Evolutionary conservation across 2,797 vertebrate genomes (phyloP), one percentile per base, ranked within the genome.

Genomic region (Sebastes taczanowskii): DNA sequence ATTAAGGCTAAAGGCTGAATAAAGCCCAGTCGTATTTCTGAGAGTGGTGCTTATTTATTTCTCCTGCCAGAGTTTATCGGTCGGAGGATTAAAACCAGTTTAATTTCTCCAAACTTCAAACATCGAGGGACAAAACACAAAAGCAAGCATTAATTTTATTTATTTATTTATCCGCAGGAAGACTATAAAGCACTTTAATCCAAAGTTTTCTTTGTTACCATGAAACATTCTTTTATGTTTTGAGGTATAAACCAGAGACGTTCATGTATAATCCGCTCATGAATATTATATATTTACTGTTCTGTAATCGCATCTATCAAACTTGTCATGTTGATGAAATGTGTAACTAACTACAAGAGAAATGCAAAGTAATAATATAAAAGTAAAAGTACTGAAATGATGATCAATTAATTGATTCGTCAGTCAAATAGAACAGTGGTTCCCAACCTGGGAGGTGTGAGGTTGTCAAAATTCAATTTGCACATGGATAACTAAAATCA

Each of bases 1-100:
- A 91, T 92, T 89, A 91, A 75, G 59, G 69, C 30, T 65, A 73
- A 81, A 78, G 59, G 87, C 77, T 63, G 80, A 83, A 63, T 84
- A 79, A 88, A 86, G 63, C 55, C 11, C 27, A 27, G 52, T 23
- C 27, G 56, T 79, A 59, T 82, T 75, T 82, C 56, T 78, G 38
- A 65, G 53, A 55, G 55, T n/a, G 64, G 23, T 52, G 71, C 69
- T 83, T 60, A 55, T 88, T 89, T 82, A 72, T 81, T 75, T 81
- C 55, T 69, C 34, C 71, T 34, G 55, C 49, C 64, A 52, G 53
- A 69, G 23, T 81, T 74, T 46, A 70, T 30, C 11, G 18, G 70
- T 58, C 18, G 18, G 38, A 70, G 30, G 35, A 71, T 69, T 81
- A 52, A 77, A 77, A 71, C 30, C 46, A 8, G 73, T 81, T 84